Evolutionary conservation across 2,113 vertebrate species (phyloP).

Genomic region (Cacatua alba): DNA sequence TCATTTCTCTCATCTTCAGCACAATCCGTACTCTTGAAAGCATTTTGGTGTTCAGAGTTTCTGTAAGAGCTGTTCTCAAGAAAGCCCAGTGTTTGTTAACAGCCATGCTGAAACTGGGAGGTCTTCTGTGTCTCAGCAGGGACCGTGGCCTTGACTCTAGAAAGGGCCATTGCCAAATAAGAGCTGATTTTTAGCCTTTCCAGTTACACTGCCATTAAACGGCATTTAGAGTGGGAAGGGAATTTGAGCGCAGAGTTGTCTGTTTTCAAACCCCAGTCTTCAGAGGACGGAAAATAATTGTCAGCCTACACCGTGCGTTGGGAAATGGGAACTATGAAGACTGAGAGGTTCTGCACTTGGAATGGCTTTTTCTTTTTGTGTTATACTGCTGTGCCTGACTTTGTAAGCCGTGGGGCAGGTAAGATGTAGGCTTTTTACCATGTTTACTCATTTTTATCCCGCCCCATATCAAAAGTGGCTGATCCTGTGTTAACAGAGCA

Average conservation of each 20-base stretch:
- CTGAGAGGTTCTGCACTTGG: neutral
- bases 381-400: neutral
- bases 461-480: neutral
- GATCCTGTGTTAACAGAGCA: fast-evolving
- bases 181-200: neutral
- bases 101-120: fast-evolving
- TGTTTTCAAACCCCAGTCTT: neutral
- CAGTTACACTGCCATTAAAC: neutral
- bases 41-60: neutral
- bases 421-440: neutral
- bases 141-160: neutral
- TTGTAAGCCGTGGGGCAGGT: neutral
- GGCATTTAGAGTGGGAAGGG: neutral
- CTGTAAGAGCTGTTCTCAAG: neutral
- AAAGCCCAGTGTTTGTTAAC: neutral
- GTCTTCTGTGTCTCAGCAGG: neutral
- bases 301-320: fast-evolving
- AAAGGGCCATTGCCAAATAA: neutral
- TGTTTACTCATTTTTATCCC: neutral
- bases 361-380: neutral
- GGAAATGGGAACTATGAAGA: neutral
- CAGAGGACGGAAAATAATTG: neutral
- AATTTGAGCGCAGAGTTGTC: neutral
- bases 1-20: neutral
- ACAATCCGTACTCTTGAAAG: neutral